Conservation (phyloP, 1,140 invertebrate species). For the Achroia grisella region DNA sequence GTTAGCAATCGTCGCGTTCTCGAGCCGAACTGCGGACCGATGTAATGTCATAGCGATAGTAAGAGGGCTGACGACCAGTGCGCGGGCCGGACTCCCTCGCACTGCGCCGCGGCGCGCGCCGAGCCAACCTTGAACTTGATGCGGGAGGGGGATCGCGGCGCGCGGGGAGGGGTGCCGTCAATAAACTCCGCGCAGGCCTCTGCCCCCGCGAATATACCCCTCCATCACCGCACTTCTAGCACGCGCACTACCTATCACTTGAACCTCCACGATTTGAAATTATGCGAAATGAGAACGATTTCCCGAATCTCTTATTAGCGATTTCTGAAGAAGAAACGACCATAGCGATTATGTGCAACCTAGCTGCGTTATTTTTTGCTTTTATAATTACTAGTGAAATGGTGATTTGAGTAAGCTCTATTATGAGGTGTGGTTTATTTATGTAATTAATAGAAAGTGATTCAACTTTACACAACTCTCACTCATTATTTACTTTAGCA, state of each 20-base stretch:
- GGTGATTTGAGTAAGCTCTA: too few relatives aligned
- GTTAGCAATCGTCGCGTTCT: conserved; percentile 50
- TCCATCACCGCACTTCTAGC: conserved; percentile 12
- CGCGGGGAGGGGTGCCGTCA: conserved; percentile 50
- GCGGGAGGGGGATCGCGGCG: conserved; percentile 35
- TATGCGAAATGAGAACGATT: conserved; percentile 13
- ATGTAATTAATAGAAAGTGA: too few relatives aligned
- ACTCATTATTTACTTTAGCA: too few relatives aligned
- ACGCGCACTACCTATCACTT: conserved; percentile 15
- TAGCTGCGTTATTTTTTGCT: too few relatives aligned
- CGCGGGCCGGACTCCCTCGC: conserved; percentile 71
- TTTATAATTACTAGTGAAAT: too few relatives aligned
- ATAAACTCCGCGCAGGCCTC: conserved; percentile 68
- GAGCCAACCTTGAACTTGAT: conserved; percentile 83
- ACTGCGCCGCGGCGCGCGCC: conserved; percentile 77
- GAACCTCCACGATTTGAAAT: conserved; percentile 25
- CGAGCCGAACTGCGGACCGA: conserved; percentile 50
- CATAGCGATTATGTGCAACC: too few relatives aligned
- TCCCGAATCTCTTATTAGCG: background rate
- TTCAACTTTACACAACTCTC: too few relatives aligned
- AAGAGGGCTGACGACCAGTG: conserved; percentile 73
- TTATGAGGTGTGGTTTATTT: too few relatives aligned
- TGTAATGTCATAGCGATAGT: conserved; percentile 57
- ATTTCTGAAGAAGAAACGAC: too few relatives aligned
- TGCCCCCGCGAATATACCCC: conserved; percentile 36